phyloP scores from a whole-genome alignment of 2,888 invertebrate species.

The Eupithecia abbreviata region DNA sequence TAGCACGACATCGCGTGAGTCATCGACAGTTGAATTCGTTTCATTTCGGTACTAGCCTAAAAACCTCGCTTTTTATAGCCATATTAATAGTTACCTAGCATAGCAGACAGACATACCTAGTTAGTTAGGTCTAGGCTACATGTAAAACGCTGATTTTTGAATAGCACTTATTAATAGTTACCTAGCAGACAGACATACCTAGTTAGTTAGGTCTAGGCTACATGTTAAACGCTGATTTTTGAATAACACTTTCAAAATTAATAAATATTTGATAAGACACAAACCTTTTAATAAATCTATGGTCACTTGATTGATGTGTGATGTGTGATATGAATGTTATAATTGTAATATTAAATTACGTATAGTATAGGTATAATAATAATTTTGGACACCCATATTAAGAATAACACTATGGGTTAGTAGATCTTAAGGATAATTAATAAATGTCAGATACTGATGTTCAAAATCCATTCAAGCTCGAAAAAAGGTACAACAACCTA shows the following conservation, averaged over 20 bases:
- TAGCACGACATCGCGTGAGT: conserved; percentile 65
- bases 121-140: background rate
- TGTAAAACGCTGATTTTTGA: background rate
- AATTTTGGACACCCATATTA: background rate
- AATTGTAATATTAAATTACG: too few relatives aligned
- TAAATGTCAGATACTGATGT: too few relatives aligned
- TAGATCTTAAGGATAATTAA: background rate
- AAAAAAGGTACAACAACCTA: too few relatives aligned
- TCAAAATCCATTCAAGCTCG: too few relatives aligned
- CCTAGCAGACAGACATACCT: background rate
- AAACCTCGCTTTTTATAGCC: conserved; percentile 7
- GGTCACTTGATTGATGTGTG: background rate
- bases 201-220: background rate
- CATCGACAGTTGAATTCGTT: conserved; percentile 48
- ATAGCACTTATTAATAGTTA: background rate
- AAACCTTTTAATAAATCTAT: background rate
- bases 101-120: background rate
- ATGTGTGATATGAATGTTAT: background rate
- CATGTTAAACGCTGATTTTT: background rate
- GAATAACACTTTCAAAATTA: background rate
- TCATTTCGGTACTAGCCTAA: conserved; percentile 25
- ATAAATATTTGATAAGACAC: background rate
- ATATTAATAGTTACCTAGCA: background rate
- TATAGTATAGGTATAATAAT: background rate
- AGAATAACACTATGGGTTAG: background rate